These are phyloP conservation scores for Phyllostomus hastatus DNA, from an alignment of 2,113 vertebrate genomes.

Conservation along the genomic window DNA sequence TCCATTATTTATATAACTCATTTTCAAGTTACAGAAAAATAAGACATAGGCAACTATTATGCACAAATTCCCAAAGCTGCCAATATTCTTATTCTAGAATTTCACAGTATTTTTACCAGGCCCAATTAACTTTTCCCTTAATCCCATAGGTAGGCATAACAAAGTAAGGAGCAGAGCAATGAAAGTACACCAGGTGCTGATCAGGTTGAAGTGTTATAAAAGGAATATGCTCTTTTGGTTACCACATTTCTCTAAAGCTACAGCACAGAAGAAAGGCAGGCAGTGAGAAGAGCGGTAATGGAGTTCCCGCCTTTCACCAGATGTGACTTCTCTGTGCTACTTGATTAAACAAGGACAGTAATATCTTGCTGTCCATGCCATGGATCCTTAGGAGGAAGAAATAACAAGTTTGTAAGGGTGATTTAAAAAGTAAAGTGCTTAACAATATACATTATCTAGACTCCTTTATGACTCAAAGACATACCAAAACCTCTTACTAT, in stretches of 20 bases:
- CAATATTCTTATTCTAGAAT: slow-evolving; percentile 5
- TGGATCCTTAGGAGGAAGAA: slow-evolving; percentile 5
- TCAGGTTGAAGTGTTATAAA: neutral
- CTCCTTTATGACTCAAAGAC: neutral
- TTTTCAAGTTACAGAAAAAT: slow-evolving; percentile 48
- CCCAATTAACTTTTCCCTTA: slow-evolving; percentile 41
- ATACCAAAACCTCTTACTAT: neutral
- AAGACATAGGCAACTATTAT: slow-evolving; percentile 2
- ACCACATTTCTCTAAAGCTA: neutral
- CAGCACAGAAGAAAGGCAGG: neutral
- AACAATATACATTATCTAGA: neutral
- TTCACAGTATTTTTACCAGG: slow-evolving; percentile 43
- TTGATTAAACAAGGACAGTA: slow-evolving; percentile 9
- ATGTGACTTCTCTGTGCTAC: neutral
- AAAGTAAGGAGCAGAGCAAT: slow-evolving; percentile 33
- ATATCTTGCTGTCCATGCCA: neutral
- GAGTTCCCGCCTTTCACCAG: neutral
- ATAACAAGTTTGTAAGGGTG: neutral
- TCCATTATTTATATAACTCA: neutral
- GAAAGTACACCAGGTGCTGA: neutral
- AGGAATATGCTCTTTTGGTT: neutral
- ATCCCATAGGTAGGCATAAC: neutral
- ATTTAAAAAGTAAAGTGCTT: slow-evolving; percentile 31
- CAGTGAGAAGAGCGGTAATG: neutral
- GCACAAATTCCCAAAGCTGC: slow-evolving; percentile 23